These are phyloP conservation scores for Eupithecia exiguata DNA, from an alignment of 2,888 invertebrate genomes.

Conservation along the genomic window DNA sequence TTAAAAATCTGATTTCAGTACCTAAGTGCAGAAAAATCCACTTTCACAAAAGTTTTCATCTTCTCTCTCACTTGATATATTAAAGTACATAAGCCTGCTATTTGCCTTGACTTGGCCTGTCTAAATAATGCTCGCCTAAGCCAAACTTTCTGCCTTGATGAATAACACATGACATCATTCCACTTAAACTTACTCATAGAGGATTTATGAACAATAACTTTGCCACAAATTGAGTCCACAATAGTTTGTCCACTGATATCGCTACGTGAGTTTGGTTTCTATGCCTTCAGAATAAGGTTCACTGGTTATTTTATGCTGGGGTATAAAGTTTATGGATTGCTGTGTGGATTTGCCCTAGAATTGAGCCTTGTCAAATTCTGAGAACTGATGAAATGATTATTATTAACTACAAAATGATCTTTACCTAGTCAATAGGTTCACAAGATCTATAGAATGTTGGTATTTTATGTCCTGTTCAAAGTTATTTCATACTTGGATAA, in stretches of 20 bases:
- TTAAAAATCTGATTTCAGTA: too few relatives aligned
- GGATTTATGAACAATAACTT: conserved; percentile 37
- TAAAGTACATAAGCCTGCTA: neutral
- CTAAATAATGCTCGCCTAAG: conserved; percentile 22
- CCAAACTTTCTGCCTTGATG: conserved; percentile 35
- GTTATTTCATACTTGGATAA: neutral
- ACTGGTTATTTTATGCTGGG: conserved; percentile 3
- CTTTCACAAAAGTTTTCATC: too few relatives aligned
- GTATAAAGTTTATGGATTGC: conserved; percentile 15
- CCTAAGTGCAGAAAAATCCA: too few relatives aligned
- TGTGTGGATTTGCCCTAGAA: conserved; percentile 20
- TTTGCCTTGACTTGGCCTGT: conserved; percentile 14
- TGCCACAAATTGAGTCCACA: conserved; percentile 28
- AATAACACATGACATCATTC: conserved; percentile 44
- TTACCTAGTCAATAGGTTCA: neutral
- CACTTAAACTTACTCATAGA: conserved; percentile 30
- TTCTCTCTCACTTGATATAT: too few relatives aligned
- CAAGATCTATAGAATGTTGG: neutral
- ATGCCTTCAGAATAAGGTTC: conserved; percentile 21
- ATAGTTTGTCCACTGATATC: conserved; percentile 11
- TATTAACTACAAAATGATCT: neutral
- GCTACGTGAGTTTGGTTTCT: conserved; percentile 20
- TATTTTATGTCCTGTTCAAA: neutral
- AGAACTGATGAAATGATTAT: neutral
- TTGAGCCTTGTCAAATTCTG: conserved; percentile 2